These are phyloP conservation scores for Eulemur macaco DNA, from an alignment of 2,113 vertebrate genomes.

Conservation along the genomic window DNA sequence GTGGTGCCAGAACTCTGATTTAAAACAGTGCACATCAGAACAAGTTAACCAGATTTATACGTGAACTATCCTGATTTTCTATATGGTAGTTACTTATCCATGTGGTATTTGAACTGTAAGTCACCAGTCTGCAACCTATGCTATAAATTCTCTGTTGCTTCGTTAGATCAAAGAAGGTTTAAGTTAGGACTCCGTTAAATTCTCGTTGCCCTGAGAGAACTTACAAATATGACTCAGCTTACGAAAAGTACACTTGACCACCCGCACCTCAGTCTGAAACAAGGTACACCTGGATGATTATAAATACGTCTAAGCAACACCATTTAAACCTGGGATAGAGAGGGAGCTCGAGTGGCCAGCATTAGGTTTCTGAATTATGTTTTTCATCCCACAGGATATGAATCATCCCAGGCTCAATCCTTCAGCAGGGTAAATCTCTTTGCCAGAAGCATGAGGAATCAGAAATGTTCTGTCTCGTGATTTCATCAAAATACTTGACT, in stretches of 20 bases:
- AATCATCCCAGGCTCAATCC: background rate
- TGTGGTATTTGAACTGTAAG: background rate
- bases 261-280: background rate
- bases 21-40: background rate
- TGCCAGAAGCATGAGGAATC: background rate
- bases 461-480: background rate
- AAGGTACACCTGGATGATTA: background rate
- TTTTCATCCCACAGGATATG: conserved; percentile 42
- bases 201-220: background rate
- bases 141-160: background rate
- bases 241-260: background rate
- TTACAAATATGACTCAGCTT: background rate
- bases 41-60: background rate
- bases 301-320: background rate
- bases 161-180: background rate
- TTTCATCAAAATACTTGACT: background rate
- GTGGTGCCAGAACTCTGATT: background rate
- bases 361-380: background rate
- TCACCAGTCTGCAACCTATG: too few relatives aligned
- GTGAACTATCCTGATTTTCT: background rate
- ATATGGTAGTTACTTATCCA: background rate
- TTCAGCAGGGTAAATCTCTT: background rate
- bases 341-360: background rate
- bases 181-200: background rate
- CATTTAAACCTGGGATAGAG: background rate